A percentile compares a stretch with the other conserved stretches of the same genome.
Conservation (phyloP, 2,888 invertebrate species). For the Epinotia nisella region DNA sequence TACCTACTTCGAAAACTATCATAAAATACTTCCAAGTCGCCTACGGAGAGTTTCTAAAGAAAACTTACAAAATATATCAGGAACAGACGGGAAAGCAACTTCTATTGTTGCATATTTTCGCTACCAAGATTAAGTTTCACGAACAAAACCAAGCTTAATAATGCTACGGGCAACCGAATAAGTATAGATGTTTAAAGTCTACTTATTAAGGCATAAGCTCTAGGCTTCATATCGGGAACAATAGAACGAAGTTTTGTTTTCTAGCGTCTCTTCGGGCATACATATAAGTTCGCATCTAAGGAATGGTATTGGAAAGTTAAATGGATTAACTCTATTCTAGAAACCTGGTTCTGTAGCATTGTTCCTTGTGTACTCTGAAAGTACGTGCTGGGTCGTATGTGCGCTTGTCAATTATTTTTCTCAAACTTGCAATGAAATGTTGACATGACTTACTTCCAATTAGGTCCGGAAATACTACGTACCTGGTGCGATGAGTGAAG, state of each 20-base stretch:
- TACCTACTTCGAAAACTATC: not conserved
- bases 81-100: slow-evolving; percentile 1
- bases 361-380: slow-evolving; percentile 7
- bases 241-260: slow-evolving; percentile 58
- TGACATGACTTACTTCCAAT: no score
- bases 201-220: slow-evolving; percentile 26
- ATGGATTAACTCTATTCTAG: slow-evolving; percentile 20
- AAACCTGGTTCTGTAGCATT: not conserved
- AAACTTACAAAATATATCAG: slow-evolving; percentile 26
- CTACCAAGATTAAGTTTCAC: slow-evolving; percentile 28
- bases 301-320: slow-evolving; percentile 30
- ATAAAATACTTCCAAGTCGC: not conserved
- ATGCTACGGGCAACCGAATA: slow-evolving; percentile 24
- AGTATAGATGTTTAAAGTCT: slow-evolving; percentile 14
- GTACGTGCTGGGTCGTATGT: not conserved
- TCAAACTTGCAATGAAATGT: no score
- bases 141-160: slow-evolving; percentile 9
- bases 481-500: no score
- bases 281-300: slow-evolving; percentile 10
- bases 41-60: slow-evolving; percentile 14
- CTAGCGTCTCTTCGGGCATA: slow-evolving; percentile 51
- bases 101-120: slow-evolving; percentile 35
- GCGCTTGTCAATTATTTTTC: not conserved
- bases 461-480: no score
- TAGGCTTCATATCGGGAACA: slow-evolving; percentile 62